Conservation (phyloP, 2,888 invertebrate genomes). For the Opisthograptis luteolata region DNA sequence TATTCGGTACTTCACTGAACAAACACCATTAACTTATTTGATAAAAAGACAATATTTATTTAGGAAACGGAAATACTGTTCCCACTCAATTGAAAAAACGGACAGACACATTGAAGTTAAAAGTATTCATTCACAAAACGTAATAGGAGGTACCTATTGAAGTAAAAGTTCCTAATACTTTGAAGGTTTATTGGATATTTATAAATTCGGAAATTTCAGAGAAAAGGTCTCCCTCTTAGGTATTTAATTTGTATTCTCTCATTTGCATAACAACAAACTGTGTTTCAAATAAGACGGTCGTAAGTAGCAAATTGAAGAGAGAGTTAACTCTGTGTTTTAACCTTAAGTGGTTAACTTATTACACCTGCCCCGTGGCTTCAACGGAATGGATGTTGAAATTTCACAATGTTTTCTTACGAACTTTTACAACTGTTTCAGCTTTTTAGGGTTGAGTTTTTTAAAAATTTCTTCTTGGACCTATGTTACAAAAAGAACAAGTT, state of each 20-base stretch:
- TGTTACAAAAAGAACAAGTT: no score
- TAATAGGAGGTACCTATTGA: conserved; percentile 25
- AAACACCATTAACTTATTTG: conserved; percentile 53
- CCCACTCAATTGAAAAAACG: conserved; percentile 22
- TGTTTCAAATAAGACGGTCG: conserved; percentile 27
- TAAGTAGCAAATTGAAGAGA: conserved; percentile 20
- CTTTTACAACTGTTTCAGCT: no score
- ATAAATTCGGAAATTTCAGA: conserved; percentile 28
- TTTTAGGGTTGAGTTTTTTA: no score
- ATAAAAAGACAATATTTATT: conserved; percentile 51
- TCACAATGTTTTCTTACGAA: no score
- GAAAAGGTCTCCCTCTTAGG: conserved; percentile 18
- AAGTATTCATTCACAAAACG: conserved; percentile 18
- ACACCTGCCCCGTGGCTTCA: not conserved
- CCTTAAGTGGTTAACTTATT: conserved; percentile 5
- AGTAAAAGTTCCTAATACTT: conserved; percentile 30
- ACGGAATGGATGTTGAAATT: no score
- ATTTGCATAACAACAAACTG: conserved; percentile 32
- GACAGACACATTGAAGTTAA: conserved; percentile 21
- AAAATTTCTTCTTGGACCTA: no score
- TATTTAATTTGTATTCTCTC: conserved; percentile 30
- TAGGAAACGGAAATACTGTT: conserved; percentile 28
- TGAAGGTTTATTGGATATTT: conserved; percentile 31
- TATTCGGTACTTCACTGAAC: conserved; percentile 27
- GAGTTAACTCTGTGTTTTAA: conserved; percentile 16